These are phyloP conservation scores for Pteropus rufus DNA, from an alignment of 2,797 vertebrate genomes.

Conservation along the genomic window DNA sequence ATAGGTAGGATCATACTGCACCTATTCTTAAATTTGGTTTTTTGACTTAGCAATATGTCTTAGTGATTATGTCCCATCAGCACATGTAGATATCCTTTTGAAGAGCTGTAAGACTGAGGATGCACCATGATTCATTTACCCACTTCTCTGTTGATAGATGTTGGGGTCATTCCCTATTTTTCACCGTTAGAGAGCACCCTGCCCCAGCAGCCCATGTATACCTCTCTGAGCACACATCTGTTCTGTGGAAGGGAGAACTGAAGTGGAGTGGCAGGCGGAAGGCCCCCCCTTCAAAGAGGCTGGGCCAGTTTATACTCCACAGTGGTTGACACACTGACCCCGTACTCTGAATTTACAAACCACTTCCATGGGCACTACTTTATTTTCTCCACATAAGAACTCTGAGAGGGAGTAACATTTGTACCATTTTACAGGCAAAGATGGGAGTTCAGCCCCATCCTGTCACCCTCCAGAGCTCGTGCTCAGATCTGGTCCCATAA, in stretches of 20 bases:
- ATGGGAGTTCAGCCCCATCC: constrained; percentile 22
- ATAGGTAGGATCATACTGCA: neutral
- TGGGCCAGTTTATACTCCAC: neutral
- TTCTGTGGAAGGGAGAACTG: neutral
- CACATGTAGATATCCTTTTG: neutral
- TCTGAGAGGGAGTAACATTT: neutral
- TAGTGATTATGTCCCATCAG: neutral
- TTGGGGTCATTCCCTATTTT: neutral
- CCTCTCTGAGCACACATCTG: neutral
- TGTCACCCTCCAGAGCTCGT: neutral
- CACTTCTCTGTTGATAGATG: neutral
- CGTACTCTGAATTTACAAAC: neutral
- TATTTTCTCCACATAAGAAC: neutral
- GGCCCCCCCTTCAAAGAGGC: neutral
- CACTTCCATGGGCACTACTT: neutral
- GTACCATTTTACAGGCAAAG: neutral
- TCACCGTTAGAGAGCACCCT: neutral
- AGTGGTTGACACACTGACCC: neutral
- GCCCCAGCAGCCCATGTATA: fast-evolving
- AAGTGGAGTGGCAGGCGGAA: neutral
- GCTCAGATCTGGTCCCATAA: neutral
- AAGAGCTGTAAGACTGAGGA: neutral
- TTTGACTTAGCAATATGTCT: neutral
- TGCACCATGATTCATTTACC: neutral
- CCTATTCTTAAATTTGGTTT: neutral